Percentiles rank a stretch among this genome's conserved stretches.
phyloP scores from a whole-genome alignment of 2,888 invertebrate species.

The Drosophila merina region DNA sequence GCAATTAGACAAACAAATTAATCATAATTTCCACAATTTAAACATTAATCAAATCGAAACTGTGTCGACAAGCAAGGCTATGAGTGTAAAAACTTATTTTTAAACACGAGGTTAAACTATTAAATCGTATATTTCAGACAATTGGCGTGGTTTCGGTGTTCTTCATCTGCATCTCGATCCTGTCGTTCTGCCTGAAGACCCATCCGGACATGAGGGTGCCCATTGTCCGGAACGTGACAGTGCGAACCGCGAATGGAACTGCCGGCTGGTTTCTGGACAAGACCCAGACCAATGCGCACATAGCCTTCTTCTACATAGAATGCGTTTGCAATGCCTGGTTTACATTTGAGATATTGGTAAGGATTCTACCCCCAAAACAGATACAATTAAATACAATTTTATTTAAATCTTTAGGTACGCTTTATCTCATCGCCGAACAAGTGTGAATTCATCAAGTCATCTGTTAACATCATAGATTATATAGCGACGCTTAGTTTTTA shows the following conservation, averaged over 20 bases:
- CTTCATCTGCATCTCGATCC: conserved; percentile 99
- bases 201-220: conserved; percentile 99
- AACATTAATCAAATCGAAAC: conserved; percentile 18
- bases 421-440: conserved; percentile 97
- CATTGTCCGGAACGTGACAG: conserved; percentile 91
- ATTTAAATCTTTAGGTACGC: conserved; percentile 85
- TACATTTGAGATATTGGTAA: conserved; percentile 95
- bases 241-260: conserved; percentile 89
- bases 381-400: too few relatives aligned
- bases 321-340: conserved; percentile 99
- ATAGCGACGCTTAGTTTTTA: conserved; percentile 99
- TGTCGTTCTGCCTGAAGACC: conserved; percentile 99
- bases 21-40: background rate
- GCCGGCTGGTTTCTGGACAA: conserved; percentile 94
- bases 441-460: conserved; percentile 96
- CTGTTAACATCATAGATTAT: conserved; percentile 99
- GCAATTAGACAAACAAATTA: background rate
- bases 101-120: background rate
- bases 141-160: conserved; percentile 99
- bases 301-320: conserved; percentile 99
- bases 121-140: conserved; percentile 87
- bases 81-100: background rate
- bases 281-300: conserved; percentile 96
- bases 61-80: background rate
- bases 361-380: conserved; percentile 17